phyloP scores from a whole-genome alignment of 2,113 vertebrate species.

The Pachycephala philippinensis region DNA sequence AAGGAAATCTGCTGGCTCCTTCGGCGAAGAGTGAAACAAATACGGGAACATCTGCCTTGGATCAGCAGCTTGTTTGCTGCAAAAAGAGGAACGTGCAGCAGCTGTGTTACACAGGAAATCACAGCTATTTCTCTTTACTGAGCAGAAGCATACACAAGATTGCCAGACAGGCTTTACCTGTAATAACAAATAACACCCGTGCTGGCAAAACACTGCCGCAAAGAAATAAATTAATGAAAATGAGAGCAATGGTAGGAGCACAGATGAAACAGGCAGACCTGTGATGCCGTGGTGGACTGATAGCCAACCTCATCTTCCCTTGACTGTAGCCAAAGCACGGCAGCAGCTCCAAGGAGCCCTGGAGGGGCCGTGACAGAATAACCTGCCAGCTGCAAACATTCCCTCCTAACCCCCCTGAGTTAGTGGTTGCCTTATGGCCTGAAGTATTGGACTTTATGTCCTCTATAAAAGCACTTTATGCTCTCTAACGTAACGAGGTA shows the following conservation, averaged over 20 bases:
- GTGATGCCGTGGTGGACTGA: rapidly evolving
- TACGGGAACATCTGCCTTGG: neutral
- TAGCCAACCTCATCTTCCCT: rapidly evolving
- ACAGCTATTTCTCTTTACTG: neutral
- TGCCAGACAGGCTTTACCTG: neutral
- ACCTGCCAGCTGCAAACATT: neutral
- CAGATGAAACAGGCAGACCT: neutral
- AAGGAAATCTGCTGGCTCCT: neutral
- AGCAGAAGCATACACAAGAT: neutral
- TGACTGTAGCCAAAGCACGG: rapidly evolving
- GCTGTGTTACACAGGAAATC: neutral
- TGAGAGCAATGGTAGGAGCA: too few species aligned
- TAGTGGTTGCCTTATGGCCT: neutral
- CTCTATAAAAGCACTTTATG: constrained; percentile 21
- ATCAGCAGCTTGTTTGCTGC: neutral
- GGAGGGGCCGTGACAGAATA: rapidly evolving
- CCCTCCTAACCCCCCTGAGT: neutral
- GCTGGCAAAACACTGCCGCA: neutral
- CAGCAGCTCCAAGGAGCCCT: neutral
- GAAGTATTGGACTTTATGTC: neutral
- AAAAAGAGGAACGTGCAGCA: neutral
- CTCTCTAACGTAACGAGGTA: neutral
- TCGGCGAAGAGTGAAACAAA: neutral
- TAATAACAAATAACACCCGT: neutral
- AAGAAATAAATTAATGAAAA: neutral